phyloP scores from a whole-genome alignment of 2,113 vertebrate species.

The Melanocharis versteri region DNA sequence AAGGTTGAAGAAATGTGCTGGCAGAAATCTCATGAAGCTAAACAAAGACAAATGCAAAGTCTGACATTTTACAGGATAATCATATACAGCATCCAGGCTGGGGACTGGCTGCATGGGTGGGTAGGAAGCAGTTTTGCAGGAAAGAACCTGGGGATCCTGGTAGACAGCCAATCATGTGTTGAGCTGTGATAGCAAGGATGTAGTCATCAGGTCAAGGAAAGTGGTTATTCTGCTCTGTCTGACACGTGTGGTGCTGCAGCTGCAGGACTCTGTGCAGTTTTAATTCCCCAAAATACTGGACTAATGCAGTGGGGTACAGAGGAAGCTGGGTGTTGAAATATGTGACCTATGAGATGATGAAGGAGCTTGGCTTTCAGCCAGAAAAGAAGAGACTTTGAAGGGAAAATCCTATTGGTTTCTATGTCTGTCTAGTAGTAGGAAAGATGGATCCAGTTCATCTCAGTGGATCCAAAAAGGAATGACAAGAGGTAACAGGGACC shows the following conservation, averaged over 20 bases:
- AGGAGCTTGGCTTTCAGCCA: neutral
- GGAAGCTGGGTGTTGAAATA: neutral
- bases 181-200: neutral
- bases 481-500: neutral
- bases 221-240: neutral
- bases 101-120: neutral
- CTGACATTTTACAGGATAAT: neutral
- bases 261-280: neutral
- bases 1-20: neutral
- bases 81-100: neutral
- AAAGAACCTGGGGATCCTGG: neutral
- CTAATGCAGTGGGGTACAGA: neutral
- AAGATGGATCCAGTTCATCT: neutral
- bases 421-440: neutral
- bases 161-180: accelerated
- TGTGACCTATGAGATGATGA: accelerated
- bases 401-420: neutral
- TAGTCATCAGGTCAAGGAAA: neutral
- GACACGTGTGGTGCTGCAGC: neutral
- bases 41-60: neutral
- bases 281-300: neutral
- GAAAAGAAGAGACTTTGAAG: neutral
- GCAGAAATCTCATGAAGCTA: neutral
- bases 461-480: neutral
- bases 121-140: neutral